Base-by-base conservation (phyloP, 1,140 invertebrate species). In the Copidosoma floridanum region DNA sequence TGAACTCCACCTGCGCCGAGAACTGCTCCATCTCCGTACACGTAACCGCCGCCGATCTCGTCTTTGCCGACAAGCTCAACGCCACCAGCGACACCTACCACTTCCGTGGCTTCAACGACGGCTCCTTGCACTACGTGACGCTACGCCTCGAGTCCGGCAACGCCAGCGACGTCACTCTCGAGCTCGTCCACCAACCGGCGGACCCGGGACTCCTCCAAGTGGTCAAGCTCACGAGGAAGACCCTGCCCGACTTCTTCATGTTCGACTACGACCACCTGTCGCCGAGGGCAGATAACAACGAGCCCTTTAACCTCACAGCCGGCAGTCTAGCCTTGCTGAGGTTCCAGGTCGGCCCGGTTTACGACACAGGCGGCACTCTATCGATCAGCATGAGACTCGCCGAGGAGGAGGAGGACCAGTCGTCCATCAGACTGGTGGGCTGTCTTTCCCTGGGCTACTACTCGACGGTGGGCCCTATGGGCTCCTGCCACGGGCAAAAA, bases 301-400 rank as follows among this genome's bases (percentile, higher is more conserved):
- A 82, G 26, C 68, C 86, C 2, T 72, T 90, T 0, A 90, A 89
- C 69, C 61, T 90, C 7, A 86, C 86, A 0, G 82, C 81, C 1
- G 75, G 81, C 29, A 79, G 81, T 44, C 74, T 87, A 8, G 83
- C 83, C 54, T 81, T 83, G 14, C 78, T 91, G 29, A 83, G 83
- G 40, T 90, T 90, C 61, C 80, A 83, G 16, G 75, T 91, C 14
- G 83, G 83, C 40, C 75, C 85, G n/a, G 82, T 87, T 18, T 81
- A 85, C 44, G 89, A 91, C 60, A 85, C 87, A 23, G 89, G 89
- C 0, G 89, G 89, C 0, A 89, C 86, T 0, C 66, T 90, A 4
- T 82, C 83, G 1, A 80, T 89, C 35, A 85, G 85, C 3, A 68
- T 88, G 0, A 88, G 85, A 21, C 76, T 90, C 58, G 57, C 83